Conservation (phyloP, 1,140 invertebrate species). For the Planococcus citri region DNA sequence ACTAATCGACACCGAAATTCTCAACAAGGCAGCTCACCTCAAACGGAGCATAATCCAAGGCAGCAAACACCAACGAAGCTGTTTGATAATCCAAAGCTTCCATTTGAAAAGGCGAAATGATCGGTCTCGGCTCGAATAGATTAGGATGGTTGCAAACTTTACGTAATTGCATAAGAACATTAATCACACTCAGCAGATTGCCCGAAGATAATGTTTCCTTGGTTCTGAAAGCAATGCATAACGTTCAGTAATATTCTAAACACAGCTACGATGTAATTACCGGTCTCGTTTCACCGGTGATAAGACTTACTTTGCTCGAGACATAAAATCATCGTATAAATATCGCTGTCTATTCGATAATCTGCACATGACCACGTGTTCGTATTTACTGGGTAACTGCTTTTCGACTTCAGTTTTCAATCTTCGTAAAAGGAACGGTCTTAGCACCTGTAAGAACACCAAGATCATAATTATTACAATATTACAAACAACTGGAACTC, state of each 20-base stretch:
- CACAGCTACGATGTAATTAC: no score
- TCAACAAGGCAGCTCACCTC: constrained; percentile 40
- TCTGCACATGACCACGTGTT: constrained; percentile 91
- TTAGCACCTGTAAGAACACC: constrained; percentile 59
- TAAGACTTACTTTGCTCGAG: constrained; percentile 79
- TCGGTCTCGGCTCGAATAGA: constrained; percentile 93
- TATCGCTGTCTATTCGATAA: constrained; percentile 93
- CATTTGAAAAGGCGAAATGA: constrained; percentile 87
- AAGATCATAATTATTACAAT: background rate
- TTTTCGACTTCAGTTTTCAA: constrained; percentile 98
- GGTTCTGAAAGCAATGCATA: constrained; percentile 48
- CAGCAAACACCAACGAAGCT: constrained; percentile 56
- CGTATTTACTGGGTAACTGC: constrained; percentile 98
- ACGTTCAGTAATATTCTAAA: no score
- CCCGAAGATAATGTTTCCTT: constrained; percentile 89
- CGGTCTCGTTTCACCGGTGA: no score
- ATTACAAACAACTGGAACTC: background rate
- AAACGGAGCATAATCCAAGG: constrained; percentile 64
- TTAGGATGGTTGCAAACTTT: constrained; percentile 99
- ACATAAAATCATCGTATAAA: constrained; percentile 99
- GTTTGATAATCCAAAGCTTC: constrained; percentile 56
- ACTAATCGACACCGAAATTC: no score
- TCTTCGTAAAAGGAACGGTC: constrained; percentile 90
- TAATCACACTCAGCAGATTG: constrained; percentile 95
- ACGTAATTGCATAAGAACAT: constrained; percentile 96